Conservation (phyloP, 2,888 invertebrate genomes). For the Allygus modestus region DNA sequence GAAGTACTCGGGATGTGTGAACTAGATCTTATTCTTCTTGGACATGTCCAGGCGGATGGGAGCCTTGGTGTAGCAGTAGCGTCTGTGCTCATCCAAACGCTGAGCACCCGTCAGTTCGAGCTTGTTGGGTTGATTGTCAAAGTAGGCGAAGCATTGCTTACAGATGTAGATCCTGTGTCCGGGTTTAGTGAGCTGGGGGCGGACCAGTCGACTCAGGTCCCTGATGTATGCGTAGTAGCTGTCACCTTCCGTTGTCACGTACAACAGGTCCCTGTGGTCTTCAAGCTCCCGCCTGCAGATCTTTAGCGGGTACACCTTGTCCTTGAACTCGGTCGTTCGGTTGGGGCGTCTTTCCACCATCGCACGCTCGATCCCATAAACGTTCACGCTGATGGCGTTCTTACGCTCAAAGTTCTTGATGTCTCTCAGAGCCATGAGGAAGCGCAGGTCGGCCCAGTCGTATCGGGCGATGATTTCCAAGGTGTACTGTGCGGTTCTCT, state of each 20-base stretch:
- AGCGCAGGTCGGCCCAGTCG: neutral
- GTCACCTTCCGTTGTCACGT: neutral
- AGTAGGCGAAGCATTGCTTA: constrained; percentile 51
- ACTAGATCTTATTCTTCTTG: constrained; percentile 72
- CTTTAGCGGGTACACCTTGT: neutral
- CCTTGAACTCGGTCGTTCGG: neutral
- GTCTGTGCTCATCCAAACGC: neutral
- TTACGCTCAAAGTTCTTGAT: neutral
- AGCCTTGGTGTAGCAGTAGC: neutral
- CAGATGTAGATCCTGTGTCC: neutral
- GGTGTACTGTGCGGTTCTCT: neutral
- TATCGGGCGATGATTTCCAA: neutral
- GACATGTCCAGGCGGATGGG: constrained; percentile 40
- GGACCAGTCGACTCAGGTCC: neutral
- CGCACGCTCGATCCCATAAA: neutral
- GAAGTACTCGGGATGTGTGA: constrained; percentile 64
- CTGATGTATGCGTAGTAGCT: neutral
- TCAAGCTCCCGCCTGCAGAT: neutral
- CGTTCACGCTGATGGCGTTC: constrained; percentile 27
- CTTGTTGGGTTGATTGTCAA: neutral
- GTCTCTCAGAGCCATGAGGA: neutral
- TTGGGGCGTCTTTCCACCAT: neutral
- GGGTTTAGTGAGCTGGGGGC: neutral
- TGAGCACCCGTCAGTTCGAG: neutral
- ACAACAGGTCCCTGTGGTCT: constrained; percentile 24